Evolutionary conservation across 2,888 invertebrate species (phyloP).

Genomic region (Sclerodermus sp.): DNA sequence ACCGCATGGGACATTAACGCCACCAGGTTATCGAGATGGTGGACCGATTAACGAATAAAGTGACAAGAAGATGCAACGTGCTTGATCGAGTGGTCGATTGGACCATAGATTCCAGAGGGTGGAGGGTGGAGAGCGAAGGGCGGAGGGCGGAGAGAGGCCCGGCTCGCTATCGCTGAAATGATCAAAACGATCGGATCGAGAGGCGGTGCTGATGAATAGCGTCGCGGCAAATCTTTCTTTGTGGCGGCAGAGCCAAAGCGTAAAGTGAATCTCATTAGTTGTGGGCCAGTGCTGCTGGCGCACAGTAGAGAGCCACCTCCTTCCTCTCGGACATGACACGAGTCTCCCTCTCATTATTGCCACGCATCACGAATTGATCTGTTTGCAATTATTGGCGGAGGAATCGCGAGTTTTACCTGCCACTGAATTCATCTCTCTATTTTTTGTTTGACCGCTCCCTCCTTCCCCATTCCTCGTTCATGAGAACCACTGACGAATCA

Average conservation of each 20-base stretch:
- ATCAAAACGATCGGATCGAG: conserved; percentile 33
- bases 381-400: conserved; percentile 50
- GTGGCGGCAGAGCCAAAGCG: conserved; percentile 44
- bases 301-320: conserved; percentile 41
- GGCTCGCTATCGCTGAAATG: conserved; percentile 29
- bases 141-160: no score
- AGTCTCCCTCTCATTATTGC: conserved; percentile 40
- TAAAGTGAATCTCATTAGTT: conserved; percentile 57
- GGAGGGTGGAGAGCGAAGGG: no score
- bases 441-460: no score
- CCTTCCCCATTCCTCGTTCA: conserved; percentile 18
- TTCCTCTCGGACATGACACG: conserved; percentile 25
- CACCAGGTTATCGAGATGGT: no score
- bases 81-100: no score
- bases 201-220: conserved; percentile 11
- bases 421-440: no score
- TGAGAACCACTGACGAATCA: no score
- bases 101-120: no score
- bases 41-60: no score
- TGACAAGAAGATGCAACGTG: no score
- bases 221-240: conserved; percentile 27
- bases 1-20: background rate
- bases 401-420: conserved; percentile 49
- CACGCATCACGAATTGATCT: conserved; percentile 27
- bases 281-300: conserved; percentile 39